These are phyloP conservation scores for Vicugna pacos DNA, from an alignment of 2,113 vertebrate genomes.

Conservation along the genomic window DNA sequence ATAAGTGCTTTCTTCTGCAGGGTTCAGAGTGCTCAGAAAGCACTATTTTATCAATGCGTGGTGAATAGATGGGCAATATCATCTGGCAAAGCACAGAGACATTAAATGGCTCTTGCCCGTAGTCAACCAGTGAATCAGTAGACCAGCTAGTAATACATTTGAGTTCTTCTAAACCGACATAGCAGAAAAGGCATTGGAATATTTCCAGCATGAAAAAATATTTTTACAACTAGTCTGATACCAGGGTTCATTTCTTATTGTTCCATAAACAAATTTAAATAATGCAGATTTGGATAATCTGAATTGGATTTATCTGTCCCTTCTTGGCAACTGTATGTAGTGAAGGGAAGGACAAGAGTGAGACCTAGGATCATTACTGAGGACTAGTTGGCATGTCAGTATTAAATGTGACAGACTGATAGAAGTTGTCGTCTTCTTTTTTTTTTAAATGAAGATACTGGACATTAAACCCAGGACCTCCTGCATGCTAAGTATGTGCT, in stretches of 20 bases:
- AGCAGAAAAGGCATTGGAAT: not conserved
- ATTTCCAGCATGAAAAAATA: constrained; percentile 10
- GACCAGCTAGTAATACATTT: not conserved
- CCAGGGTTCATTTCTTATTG: not conserved
- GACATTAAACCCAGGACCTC: too few species aligned
- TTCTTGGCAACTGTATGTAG: not conserved
- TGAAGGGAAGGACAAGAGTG: not conserved
- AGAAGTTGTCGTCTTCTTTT: not conserved
- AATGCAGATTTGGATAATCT: constrained; percentile 7
- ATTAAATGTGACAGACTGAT: not conserved
- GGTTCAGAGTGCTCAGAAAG: constrained; percentile 50
- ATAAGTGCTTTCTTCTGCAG: constrained; percentile 47
- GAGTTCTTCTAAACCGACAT: not conserved
- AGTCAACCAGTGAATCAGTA: constrained; percentile 8
- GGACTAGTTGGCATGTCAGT: not conserved
- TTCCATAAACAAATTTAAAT: not conserved
- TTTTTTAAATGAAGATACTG: not conserved
- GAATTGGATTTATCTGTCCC: not conserved
- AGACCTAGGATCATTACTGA: not conserved
- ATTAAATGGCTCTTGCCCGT: constrained; percentile 25
- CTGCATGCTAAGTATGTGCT: too few species aligned
- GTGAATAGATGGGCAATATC: constrained; percentile 21
- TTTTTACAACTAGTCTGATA: not conserved
- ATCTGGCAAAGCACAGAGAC: constrained; percentile 36
- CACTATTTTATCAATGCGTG: constrained; percentile 45